These are phyloP conservation scores for Brenthis ino DNA, from an alignment of 2,888 invertebrate species.

Conservation along the genomic window DNA sequence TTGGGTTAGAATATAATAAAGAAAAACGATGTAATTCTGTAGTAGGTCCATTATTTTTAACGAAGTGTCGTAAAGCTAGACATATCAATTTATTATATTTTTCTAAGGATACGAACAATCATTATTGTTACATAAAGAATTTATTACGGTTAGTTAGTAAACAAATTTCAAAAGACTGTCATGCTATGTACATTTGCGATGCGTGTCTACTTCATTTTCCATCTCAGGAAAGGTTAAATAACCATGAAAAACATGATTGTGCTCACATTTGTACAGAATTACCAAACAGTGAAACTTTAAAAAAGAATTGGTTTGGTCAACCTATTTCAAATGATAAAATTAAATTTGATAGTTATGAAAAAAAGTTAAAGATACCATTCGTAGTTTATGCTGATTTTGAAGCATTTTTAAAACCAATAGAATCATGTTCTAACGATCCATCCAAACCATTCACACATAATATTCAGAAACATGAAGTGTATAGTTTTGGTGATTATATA, in stretches of 20 bases:
- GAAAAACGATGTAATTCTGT: too few species aligned
- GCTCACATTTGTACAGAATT: conserved; percentile 35
- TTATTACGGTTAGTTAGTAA: conserved; percentile 30
- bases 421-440: conserved; percentile 39
- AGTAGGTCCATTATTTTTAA: too few species aligned
- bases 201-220: conserved; percentile 35
- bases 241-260: conserved; percentile 37
- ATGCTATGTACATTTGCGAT: conserved; percentile 32
- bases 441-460: conserved; percentile 42
- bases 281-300: conserved; percentile 27
- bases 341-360: conserved; percentile 36
- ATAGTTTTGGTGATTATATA: conserved; percentile 48
- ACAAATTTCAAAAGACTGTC: conserved; percentile 25
- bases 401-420: conserved; percentile 25
- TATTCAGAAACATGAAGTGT: conserved; percentile 42
- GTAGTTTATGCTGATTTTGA: conserved; percentile 44
- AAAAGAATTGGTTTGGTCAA: conserved; percentile 38
- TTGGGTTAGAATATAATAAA: too few species aligned
- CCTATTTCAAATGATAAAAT: conserved; percentile 30
- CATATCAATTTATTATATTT: conserved; percentile 10
- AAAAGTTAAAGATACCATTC: conserved; percentile 39
- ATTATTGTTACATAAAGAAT: conserved; percentile 24
- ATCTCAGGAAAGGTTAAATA: conserved; percentile 27
- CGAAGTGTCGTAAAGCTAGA: too few species aligned
- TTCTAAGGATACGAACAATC: too few species aligned